Base-by-base conservation (phyloP, 2,888 invertebrate genomes). In the Rugalucina vietnamica region DNA sequence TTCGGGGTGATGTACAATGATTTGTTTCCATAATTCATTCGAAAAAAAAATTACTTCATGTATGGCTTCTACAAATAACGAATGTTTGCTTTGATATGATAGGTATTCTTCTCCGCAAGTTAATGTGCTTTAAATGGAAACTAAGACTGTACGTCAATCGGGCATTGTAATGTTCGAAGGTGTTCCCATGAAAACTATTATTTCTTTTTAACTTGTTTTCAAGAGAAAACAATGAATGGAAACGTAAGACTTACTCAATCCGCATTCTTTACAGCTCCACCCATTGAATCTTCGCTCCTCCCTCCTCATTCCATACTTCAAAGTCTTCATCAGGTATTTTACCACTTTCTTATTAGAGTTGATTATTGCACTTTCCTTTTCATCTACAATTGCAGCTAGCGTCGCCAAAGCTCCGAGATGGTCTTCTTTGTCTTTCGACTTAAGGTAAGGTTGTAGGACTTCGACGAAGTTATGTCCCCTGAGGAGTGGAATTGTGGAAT, bases 201-300 rank as follows among this genome's bases (percentile, higher is more conserved):
- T n/a, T n/a, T n/a, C n/a, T n/a, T n/a, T n/a, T n/a, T n/a, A n/a
- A n/a, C n/a, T n/a, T n/a, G n/a, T n/a, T n/a, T n/a, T n/a, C n/a
- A n/a, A n/a, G n/a, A n/a, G n/a, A n/a, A n/a, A n/a, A n/a, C n/a
- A n/a, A n/a, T n/a, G n/a, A n/a, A n/a, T n/a, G n/a, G n/a, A n/a
- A n/a, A 12, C 34, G 18, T 70, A 12, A 21, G 5, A 79, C 86
- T 78, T 83, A 90, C 90, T 82, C 43, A 74, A 79, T 2, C 74
- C 85, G n/a, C 84, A 74, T 73, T 90, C 90, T 27, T 81, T 77
- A 27, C 84, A 81, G 0, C 87, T 86, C 88, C 88, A 90, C 18
- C 88, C 86, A 0, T 70, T 37, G 29, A 77, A 71, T 32, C 87
- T 39, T 8, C 85, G 73, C 1, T 70, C 18, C 24, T 70, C 43